Base-by-base conservation (phyloP, 2,113 vertebrate genomes). In the Poeciliopsis retropinna region DNA sequence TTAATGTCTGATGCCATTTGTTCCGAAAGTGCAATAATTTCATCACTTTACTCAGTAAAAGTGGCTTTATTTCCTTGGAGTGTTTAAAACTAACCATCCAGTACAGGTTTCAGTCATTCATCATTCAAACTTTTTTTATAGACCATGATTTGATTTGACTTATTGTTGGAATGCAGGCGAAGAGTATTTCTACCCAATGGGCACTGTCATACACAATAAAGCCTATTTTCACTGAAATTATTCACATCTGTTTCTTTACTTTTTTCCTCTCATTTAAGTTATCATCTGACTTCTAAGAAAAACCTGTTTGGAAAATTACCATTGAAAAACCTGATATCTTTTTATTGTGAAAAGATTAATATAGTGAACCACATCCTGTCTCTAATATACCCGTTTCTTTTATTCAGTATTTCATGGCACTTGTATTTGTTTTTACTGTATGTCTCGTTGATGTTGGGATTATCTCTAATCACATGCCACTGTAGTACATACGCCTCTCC, bases 141-240 rank as follows among this genome's bases (percentile, higher is more conserved):
- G 15, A n/a, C 77, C 80, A 85, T 67, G 70, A 68, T 70, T 64
- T 72, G 70, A 87, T 44, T 72, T 44, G 8, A 41, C 39, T 41
- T 68, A 31, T 61, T 54, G 67, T 60, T 78, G 39, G 62, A 73
- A 68, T 67, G 70, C 74, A 76, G 61, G 60, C 80, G 77, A 41
- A 64, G 70, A 81, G 30, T 72, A 77, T 68, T 41, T 63, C 68
- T n/a, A 57, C 63, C 29, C 74, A 37, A 51, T 78, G 75, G 66
- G 57, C 84, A 83, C 82, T 87, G 87, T 82, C 86, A 72, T 91
- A 85, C 84, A 80, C 87, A 92, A 87, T 92, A 91, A 92, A 92
- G 75, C 31, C 62, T 71, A 75, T 87, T 84, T 89, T 87, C 81
- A 75, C 63, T 69, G 54, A 80, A 69, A 69, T 19, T 67, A 54